A percentile compares a stretch with the other conserved stretches of the same genome.
These are phyloP conservation scores for Acanthopagrus latus DNA, from an alignment of 2,797 vertebrate genomes.

Conservation along the genomic window DNA sequence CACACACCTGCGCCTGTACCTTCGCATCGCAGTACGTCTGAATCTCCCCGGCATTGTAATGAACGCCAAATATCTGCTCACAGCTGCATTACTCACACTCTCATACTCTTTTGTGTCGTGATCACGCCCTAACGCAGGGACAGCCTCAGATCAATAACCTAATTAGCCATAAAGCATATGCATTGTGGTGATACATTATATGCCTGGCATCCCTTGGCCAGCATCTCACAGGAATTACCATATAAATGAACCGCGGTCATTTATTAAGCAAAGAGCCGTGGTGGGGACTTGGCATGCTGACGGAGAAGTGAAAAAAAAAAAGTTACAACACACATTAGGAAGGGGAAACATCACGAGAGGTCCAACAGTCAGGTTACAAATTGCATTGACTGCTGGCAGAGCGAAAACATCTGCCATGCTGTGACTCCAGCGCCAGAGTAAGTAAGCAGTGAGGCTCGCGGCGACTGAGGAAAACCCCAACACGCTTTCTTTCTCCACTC, in stretches of 20 bases:
- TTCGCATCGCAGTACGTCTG: constrained; percentile 17
- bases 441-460: constrained; percentile 39
- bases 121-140: constrained; percentile 66
- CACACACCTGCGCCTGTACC: constrained; percentile 12
- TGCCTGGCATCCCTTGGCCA: constrained; percentile 75
- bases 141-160: constrained; percentile 79
- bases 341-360: constrained; percentile 57
- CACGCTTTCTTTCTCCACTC: constrained; percentile 72
- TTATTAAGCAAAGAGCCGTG: constrained; percentile 71
- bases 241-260: constrained; percentile 76
- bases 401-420: constrained; percentile 59
- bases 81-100: constrained; percentile 73
- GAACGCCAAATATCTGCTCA: constrained; percentile 71
- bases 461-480: constrained; percentile 67
- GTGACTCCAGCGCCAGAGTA: constrained; percentile 35
- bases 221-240: constrained; percentile 74
- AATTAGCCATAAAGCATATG: constrained; percentile 83
- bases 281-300: constrained; percentile 52
- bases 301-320: not conserved
- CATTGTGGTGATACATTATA: constrained; percentile 78
- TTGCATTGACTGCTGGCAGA: constrained; percentile 53
- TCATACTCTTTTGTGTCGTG: constrained; percentile 64
- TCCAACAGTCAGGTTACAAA: constrained; percentile 56
- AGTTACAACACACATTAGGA: constrained; percentile 69
- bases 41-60: constrained; percentile 41